Evolutionary conservation across 2,797 vertebrate species (phyloP).

Genomic region (Betta splendens): DNA sequence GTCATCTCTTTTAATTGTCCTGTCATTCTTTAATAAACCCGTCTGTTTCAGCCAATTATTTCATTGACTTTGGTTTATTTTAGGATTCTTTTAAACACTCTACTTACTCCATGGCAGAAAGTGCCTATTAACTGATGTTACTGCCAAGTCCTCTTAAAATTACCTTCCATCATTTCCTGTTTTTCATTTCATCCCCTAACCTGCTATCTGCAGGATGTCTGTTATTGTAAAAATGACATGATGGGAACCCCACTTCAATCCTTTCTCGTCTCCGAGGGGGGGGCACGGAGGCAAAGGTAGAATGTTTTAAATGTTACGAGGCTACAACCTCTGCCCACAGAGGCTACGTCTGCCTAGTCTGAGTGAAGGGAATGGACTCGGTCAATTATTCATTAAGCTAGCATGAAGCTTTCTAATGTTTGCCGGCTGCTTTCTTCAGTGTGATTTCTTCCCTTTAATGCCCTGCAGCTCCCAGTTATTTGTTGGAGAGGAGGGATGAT

Average conservation of each 20-base stretch:
- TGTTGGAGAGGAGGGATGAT: conserved; percentile 55
- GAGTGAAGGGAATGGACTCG: conserved; percentile 65
- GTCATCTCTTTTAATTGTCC: conserved; percentile 51
- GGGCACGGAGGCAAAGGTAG: conserved; percentile 23
- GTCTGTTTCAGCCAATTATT: conserved; percentile 46
- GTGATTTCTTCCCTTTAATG: conserved; percentile 35
- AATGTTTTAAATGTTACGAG: conserved; percentile 40
- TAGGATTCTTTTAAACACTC: conserved; percentile 29
- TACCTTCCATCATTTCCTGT: conserved; percentile 21
- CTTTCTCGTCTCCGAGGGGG: conserved; percentile 19
- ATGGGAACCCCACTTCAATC: conserved; percentile 5
- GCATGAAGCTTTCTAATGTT: conserved; percentile 68
- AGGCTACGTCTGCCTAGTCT: conserved; percentile 47
- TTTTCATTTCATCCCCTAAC: conserved; percentile 4
- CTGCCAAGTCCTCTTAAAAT: conserved; percentile 25
- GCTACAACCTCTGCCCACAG: conserved; percentile 54
- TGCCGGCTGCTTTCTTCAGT: conserved; percentile 42
- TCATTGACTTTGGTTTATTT: conserved; percentile 32
- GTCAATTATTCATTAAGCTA: conserved; percentile 78
- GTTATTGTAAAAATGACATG: conserved; percentile 3
- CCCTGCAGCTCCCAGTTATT: conserved; percentile 65
- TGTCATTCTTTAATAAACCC: conserved; percentile 48
- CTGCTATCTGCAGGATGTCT: conserved; percentile 7
- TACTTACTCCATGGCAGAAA: conserved; percentile 11
- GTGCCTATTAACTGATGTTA: conserved; percentile 25